Percentiles rank a stretch among this genome's conserved stretches.
These are phyloP conservation scores for Caenorhabditis doughertyi DNA, from an alignment of 2,888 invertebrate species.

Conservation along the genomic window DNA sequence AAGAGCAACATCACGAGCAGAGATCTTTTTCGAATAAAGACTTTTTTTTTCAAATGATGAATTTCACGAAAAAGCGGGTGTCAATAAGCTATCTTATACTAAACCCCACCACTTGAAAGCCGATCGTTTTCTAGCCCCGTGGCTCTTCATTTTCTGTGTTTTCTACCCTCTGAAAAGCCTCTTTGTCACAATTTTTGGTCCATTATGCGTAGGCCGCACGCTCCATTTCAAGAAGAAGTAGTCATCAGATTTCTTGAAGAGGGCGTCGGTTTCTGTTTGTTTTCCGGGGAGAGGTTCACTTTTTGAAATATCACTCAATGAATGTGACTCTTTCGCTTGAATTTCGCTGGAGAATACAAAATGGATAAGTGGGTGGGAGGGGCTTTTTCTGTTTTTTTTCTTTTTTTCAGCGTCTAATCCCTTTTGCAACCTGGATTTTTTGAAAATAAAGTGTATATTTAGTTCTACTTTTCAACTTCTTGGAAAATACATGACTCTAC, in stretches of 20 bases:
- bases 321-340: neutral
- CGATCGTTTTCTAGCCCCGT: constrained; percentile 11
- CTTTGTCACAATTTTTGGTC: constrained; percentile 28
- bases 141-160: neutral
- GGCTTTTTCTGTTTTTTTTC: no score
- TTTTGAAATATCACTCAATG: constrained; percentile 10
- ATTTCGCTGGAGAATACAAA: constrained; percentile 4
- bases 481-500: no score
- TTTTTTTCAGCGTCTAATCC: no score
- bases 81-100: constrained; percentile 23
- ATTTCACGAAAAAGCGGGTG: neutral
- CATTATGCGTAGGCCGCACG: constrained; percentile 29
- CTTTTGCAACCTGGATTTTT: no score
- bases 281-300: constrained; percentile 22
- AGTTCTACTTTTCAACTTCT: no score
- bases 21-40: no score
- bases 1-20: neutral
- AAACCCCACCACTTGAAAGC: constrained; percentile 14
- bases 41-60: neutral
- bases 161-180: neutral
- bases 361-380: neutral
- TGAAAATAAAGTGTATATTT: no score
- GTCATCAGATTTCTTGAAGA: constrained; percentile 25
- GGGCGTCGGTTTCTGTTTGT: constrained; percentile 32
- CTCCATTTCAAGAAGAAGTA: constrained; percentile 2